Evolutionary conservation across 2,888 invertebrate genomes (phyloP), one percentile per base, ranked within the genome.

Genomic region (Tanaodytes sp.): DNA sequence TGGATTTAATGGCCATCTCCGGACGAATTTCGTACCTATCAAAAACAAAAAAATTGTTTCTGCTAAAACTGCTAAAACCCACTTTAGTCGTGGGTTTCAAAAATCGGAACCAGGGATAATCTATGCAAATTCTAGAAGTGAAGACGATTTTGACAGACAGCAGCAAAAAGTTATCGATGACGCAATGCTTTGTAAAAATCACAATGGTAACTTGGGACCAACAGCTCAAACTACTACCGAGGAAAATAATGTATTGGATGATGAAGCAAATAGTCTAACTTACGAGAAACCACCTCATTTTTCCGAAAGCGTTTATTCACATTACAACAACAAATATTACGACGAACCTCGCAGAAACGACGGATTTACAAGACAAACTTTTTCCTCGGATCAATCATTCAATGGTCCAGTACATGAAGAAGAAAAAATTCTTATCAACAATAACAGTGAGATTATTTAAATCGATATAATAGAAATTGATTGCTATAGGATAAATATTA

Each of bases 101-200:
- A 23, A 33, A 14, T 39, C 45, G 0, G 40, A 39, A 18, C 33
- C 48, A 5, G 68, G 63, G 19, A 54, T 69, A n/a, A 18, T 54
- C 16, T 69, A 69, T 16, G 46, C 43, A 18, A 61, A 67, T 16
- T 18, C 31, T 0, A 63, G 42, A 30, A 39, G 31, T 11, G 76
- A 76, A 5, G 76, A 73, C 5, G 75, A 75, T 0, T 54, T 72
- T 2, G 76, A 76, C 12, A 73, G 76, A 9, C 43, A 65, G 14
- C 39, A 54, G 6, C 75, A 76, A 20, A 65, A 71, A 5, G 72
- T 71, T 45, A 72, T 76, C 0, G 75, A 76, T 33, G 63, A 69
- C 16, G 65, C 72, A 5, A 27, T 69, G 45, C 59, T 68, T 8
- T 69, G 62, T 8, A 72, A 72, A 46, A 69, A 72, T 45, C 58